These are phyloP conservation scores for Clytia hemisphaerica DNA, from an alignment of 30 jellyfish, hydroid and myxozoan species.

Conservation along the genomic window DNA sequence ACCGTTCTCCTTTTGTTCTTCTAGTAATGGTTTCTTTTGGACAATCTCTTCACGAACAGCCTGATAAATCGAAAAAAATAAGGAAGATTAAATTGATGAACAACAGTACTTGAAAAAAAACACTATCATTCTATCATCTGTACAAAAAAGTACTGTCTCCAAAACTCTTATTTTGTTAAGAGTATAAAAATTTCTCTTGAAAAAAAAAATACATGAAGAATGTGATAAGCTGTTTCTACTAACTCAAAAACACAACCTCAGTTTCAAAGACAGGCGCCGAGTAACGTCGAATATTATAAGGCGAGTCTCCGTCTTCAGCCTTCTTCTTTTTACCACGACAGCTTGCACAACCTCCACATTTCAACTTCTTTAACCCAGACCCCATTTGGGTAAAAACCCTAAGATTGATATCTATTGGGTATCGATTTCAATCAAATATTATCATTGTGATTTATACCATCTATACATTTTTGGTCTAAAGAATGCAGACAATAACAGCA, in stretches of 20 bases:
- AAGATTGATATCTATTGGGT: too few relatives aligned
- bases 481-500: too few relatives aligned
- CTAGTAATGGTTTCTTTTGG: constrained; percentile 46
- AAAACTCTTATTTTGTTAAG: not conserved
- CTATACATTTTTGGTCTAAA: too few relatives aligned
- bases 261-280: too few relatives aligned
- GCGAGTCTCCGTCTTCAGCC: not conserved
- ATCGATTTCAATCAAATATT: too few relatives aligned
- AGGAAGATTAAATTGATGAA: not conserved
- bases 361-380: constrained; percentile 16
- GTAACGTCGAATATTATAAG: too few relatives aligned
- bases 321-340: constrained; percentile 13
- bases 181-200: not conserved
- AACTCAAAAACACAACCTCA: too few relatives aligned
- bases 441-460: too few relatives aligned
- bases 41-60: constrained; percentile 66
- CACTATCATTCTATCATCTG: not conserved
- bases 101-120: not conserved
- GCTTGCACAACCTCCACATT: constrained; percentile 12
- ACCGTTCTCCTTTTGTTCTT: constrained; percentile 49
- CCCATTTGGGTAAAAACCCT: too few relatives aligned
- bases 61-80: constrained; percentile 19
- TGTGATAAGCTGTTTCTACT: too few relatives aligned
- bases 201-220: too few relatives aligned
- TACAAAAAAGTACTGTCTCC: not conserved